Evolutionary conservation across 2,888 invertebrate genomes (phyloP).

Genomic region (Caenorhabditis sinica): DNA sequence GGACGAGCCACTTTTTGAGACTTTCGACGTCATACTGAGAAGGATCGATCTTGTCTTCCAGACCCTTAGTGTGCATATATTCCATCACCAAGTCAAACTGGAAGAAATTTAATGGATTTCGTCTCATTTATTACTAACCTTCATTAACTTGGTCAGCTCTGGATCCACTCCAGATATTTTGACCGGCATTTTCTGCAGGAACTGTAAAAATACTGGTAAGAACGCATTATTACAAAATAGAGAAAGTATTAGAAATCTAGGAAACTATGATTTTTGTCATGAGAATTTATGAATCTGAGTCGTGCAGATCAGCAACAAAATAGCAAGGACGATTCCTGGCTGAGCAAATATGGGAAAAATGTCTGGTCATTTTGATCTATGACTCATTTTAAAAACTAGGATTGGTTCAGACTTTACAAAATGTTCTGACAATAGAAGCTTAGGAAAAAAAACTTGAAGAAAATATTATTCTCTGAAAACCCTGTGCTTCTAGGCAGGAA

Average conservation of each 20-base stretch:
- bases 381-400: constrained; percentile 4
- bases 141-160: constrained; percentile 18
- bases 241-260: constrained; percentile 1
- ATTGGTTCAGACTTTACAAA: neutral
- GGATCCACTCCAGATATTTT: constrained; percentile 10
- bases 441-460: neutral
- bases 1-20: constrained; percentile 44
- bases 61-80: constrained; percentile 39
- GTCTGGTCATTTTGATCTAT: neutral
- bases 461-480: neutral
- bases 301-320: constrained; percentile 18
- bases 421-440: neutral
- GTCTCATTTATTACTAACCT: neutral
- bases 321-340: neutral
- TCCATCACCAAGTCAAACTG: constrained; percentile 18
- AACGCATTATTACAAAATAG: no score
- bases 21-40: constrained; percentile 38
- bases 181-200: neutral
- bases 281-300: neutral
- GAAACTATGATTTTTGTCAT: neutral
- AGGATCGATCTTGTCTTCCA: constrained; percentile 42
- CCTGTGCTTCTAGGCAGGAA: neutral
- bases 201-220: neutral
- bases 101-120: neutral
- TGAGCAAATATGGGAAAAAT: constrained; percentile 5